phyloP scores from a whole-genome alignment of 2,113 vertebrate species.

The Mastomys natalensis region DNA sequence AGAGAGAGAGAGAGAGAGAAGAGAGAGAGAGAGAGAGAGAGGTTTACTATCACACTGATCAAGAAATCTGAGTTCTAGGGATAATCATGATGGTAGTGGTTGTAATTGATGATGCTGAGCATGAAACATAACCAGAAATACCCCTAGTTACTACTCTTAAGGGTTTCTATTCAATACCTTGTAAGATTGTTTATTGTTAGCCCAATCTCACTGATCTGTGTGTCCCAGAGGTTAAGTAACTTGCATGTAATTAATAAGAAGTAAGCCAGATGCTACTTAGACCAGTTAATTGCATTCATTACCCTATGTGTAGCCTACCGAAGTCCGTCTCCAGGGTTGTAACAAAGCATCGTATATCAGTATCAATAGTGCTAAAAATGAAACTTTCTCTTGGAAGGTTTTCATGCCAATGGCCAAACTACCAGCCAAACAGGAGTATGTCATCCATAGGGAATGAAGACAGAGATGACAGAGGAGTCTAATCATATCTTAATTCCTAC shows the following conservation, averaged over 20 bases:
- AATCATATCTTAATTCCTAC: neutral
- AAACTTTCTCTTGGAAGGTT: neutral
- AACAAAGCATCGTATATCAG: slow-evolving; percentile 2
- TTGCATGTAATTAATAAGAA: slow-evolving; percentile 53
- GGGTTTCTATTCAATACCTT: neutral
- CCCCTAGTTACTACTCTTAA: neutral
- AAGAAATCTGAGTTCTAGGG: neutral
- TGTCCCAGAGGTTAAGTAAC: slow-evolving; percentile 43
- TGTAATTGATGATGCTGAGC: neutral
- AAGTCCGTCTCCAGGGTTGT: slow-evolving; percentile 29
- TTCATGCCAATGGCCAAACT: neutral
- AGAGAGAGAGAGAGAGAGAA: neutral
- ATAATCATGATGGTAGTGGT: neutral
- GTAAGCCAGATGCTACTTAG: slow-evolving; percentile 39
- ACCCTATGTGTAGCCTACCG: neutral
- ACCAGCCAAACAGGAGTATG: neutral
- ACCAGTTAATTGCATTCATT: slow-evolving; percentile 39
- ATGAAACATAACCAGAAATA: neutral
- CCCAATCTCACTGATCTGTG: neutral
- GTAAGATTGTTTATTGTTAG: neutral
- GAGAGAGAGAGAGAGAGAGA: neutral
- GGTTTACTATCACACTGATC: neutral
- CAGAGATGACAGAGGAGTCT: neutral
- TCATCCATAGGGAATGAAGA: neutral
- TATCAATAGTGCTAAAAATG: neutral